These are phyloP conservation scores for Strigamia transsilvanica DNA, from an alignment of 2,888 invertebrate species.

Conservation along the genomic window DNA sequence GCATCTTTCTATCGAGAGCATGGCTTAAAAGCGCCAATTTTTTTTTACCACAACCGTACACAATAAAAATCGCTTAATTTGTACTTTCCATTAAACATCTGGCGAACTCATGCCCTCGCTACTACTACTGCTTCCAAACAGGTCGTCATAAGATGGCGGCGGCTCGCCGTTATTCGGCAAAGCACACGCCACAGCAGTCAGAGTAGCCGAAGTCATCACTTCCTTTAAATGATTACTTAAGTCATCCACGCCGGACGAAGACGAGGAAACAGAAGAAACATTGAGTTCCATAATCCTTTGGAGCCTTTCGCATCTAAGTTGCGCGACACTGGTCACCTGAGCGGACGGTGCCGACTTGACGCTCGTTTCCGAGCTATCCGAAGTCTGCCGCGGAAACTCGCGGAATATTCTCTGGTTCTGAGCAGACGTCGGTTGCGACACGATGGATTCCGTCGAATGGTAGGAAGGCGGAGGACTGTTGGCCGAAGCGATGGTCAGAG, in stretches of 20 bases:
- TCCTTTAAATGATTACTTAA: not conserved
- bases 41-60: no score
- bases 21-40: no score
- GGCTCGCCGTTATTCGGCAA: slow-evolving; percentile 14
- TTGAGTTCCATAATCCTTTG: slow-evolving; percentile 46
- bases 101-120: not conserved
- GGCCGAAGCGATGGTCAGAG: slow-evolving; percentile 48
- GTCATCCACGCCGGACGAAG: not conserved
- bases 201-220: not conserved
- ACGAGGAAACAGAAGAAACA: slow-evolving; percentile 13
- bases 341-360: slow-evolving; percentile 32
- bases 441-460: slow-evolving; percentile 51
- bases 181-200: not conserved
- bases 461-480: slow-evolving; percentile 53
- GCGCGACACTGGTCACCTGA: not conserved
- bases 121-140: slow-evolving; percentile 37
- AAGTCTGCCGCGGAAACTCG: slow-evolving; percentile 48
- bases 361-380: slow-evolving; percentile 50
- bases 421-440: slow-evolving; percentile 34
- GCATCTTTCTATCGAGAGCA: no score
- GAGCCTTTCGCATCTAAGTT: slow-evolving; percentile 1
- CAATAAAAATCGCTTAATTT: not conserved
- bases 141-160: slow-evolving; percentile 50
- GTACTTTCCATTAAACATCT: not conserved
- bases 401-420: slow-evolving; percentile 28